Evolutionary conservation across 2,113 vertebrate genomes (phyloP).

Genomic region (Plectropomus leopardus): DNA sequence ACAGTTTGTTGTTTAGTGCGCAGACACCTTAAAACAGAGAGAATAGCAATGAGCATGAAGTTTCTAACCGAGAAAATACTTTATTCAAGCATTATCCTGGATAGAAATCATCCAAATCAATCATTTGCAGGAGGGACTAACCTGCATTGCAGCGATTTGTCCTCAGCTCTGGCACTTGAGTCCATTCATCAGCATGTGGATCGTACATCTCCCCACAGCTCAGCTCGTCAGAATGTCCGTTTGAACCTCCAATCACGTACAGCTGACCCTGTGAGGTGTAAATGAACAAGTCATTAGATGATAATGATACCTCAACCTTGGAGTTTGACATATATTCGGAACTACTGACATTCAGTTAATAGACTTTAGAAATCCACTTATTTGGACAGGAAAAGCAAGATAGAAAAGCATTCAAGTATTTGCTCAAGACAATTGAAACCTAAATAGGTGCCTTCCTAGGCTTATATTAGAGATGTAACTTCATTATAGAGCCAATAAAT

Average conservation of each 20-base stretch:
- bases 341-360: neutral
- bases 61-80: neutral
- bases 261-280: slow-evolving; percentile 89
- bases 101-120: neutral
- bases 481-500: slow-evolving; percentile 3
- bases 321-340: neutral
- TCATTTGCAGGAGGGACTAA: slow-evolving; percentile 47
- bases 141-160: slow-evolving; percentile 99
- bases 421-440: slow-evolving; percentile 11
- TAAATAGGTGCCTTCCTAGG: rapidly evolving
- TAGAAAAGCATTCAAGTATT: neutral
- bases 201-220: slow-evolving; percentile 98
- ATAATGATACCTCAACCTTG: neutral
- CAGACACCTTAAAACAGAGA: slow-evolving; percentile 89
- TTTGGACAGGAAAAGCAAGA: neutral
- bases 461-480: neutral
- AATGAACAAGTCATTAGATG: neutral
- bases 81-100: too few relatives aligned
- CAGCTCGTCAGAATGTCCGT: slow-evolving; percentile 97
- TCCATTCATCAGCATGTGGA: slow-evolving; percentile 92
- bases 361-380: neutral
- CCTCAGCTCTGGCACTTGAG: slow-evolving; percentile 93
- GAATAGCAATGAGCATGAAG: neutral
- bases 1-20: slow-evolving; percentile 93
- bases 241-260: slow-evolving; percentile 97